These are phyloP conservation scores for Phalacrocorax brasilianus DNA, from an alignment of 2,113 vertebrate genomes.

Conservation along the genomic window DNA sequence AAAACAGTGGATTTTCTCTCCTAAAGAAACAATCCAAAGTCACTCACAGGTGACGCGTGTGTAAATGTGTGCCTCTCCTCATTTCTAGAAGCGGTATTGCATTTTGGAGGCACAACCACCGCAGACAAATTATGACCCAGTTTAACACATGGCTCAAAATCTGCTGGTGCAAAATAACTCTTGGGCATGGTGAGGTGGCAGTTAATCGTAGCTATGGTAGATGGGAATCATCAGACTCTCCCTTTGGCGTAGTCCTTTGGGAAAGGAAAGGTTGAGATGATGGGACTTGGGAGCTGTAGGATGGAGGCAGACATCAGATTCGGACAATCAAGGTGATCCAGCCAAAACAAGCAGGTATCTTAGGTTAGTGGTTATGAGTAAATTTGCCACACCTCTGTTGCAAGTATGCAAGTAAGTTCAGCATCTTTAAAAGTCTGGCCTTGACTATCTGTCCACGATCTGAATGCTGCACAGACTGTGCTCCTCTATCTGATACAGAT, in stretches of 20 bases:
- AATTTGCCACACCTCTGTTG: not conserved
- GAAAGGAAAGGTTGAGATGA: not conserved
- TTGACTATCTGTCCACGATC: conserved; percentile 27
- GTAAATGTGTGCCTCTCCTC: not conserved
- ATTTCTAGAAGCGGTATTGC: not conserved
- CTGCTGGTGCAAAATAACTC: not conserved
- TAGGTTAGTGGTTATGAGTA: not conserved
- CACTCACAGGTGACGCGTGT: not conserved
- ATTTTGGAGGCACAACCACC: not conserved
- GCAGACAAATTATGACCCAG: not conserved
- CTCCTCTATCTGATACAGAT: not conserved
- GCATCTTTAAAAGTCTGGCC: not conserved
- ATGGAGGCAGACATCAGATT: not conserved
- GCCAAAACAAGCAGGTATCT: not conserved
- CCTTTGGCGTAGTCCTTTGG: not conserved
- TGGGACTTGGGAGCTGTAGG: not conserved
- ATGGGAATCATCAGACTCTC: not conserved
- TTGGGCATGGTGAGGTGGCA: not conserved
- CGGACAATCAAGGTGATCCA: not conserved
- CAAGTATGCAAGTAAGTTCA: conserved; percentile 4
- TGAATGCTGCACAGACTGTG: not conserved
- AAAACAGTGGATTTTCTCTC: conserved; percentile 4
- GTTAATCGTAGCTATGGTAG: not conserved
- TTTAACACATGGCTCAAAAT: not conserved
- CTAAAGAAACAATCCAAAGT: not conserved